Conservation (phyloP, 2,113 vertebrate genomes). For the Clupea harengus region DNA sequence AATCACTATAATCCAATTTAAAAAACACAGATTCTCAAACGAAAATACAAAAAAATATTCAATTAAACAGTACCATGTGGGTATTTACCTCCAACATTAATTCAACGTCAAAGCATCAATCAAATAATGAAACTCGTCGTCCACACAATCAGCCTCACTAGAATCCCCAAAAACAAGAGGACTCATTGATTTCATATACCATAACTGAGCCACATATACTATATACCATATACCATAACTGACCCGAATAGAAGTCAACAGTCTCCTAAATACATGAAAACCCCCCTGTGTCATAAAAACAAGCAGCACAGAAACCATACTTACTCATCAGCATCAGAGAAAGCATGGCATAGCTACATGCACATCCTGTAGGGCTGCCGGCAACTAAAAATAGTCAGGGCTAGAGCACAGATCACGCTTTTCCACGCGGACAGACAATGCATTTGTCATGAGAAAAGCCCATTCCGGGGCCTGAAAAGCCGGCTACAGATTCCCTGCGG, state of each 20-base stretch:
- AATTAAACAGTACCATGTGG: background rate
- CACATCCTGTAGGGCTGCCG: slow-evolving; percentile 48
- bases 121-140: background rate
- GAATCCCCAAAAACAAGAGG: background rate
- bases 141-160: background rate
- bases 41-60: background rate
- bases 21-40: background rate
- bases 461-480: slow-evolving; percentile 48
- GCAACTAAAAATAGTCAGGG: slow-evolving; percentile 64
- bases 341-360: slow-evolving; percentile 55
- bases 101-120: background rate
- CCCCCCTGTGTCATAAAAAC: background rate
- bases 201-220: background rate
- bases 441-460: slow-evolving; percentile 55
- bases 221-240: background rate
- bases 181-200: background rate
- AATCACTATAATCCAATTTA: background rate
- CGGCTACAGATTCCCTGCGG: slow-evolving; percentile 21
- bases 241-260: background rate
- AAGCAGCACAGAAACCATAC: slow-evolving; percentile 40
- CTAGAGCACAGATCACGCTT: slow-evolving; percentile 49
- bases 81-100: background rate
- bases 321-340: slow-evolving; percentile 47
- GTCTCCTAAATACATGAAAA: background rate
- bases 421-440: slow-evolving; percentile 54